Conservation (phyloP, 2,113 vertebrate species). For the Amblyopsis rosae region DNA sequence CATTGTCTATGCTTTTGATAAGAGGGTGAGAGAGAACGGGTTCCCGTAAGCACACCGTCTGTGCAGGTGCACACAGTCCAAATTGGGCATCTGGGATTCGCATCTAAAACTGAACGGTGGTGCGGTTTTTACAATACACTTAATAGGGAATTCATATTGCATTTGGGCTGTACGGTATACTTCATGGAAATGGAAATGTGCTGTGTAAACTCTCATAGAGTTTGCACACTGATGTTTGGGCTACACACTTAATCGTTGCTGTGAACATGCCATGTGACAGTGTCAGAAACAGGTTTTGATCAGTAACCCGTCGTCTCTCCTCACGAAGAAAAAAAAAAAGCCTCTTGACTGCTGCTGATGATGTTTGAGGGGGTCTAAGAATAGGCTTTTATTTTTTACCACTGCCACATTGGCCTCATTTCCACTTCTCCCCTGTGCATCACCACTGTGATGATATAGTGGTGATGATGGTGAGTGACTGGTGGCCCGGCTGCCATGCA, state of each 20-base stretch:
- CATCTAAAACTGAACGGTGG: too few species aligned
- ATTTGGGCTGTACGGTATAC: too few species aligned
- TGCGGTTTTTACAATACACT: background rate
- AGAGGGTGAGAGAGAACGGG: too few species aligned
- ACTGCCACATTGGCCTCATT: slow-evolving; percentile 81
- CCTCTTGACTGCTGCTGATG: slow-evolving; percentile 70
- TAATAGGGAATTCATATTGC: background rate
- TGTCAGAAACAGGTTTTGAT: slow-evolving; percentile 40
- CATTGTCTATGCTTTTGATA: too few species aligned
- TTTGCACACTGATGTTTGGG: background rate
- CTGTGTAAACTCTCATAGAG: background rate
- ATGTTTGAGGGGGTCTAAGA: slow-evolving; percentile 75
- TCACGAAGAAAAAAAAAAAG: slow-evolving; percentile 65
- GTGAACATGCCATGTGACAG: background rate
- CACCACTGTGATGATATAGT: slow-evolving; percentile 58
- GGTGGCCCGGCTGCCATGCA: slow-evolving; percentile 24
- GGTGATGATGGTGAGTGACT: slow-evolving; percentile 33
- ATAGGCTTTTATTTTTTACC: slow-evolving; percentile 80
- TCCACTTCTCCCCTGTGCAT: slow-evolving; percentile 69
- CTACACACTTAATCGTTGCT: background rate
- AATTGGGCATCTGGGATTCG: background rate
- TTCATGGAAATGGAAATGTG: background rate
- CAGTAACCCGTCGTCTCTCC: slow-evolving; percentile 36
- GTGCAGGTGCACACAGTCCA: background rate
- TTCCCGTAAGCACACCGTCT: background rate